phyloP scores from a whole-genome alignment of 2,888 invertebrate genomes.

The Drosophila recens region DNA sequence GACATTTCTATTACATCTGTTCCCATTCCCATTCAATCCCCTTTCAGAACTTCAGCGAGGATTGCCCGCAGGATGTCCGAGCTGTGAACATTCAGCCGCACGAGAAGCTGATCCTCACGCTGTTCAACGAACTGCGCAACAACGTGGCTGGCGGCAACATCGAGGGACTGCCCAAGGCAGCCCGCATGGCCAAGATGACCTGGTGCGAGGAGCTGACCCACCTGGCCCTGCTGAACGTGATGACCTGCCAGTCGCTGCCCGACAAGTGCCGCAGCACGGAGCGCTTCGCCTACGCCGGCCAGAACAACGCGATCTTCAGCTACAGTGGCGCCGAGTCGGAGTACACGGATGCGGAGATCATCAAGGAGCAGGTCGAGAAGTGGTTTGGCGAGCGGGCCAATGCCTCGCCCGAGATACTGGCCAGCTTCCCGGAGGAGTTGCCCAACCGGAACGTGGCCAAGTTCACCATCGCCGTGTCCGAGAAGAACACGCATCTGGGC shows the following conservation, averaged over 20 bases:
- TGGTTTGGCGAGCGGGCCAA: constrained; percentile 59
- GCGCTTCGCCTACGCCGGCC: constrained; percentile 65
- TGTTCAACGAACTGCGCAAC: constrained; percentile 61
- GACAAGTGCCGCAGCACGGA: constrained; percentile 68
- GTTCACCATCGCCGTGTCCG: constrained; percentile 63
- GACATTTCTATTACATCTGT: not conserved
- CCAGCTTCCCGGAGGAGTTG: constrained; percentile 59
- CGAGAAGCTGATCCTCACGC: constrained; percentile 48
- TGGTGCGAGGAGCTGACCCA: constrained; percentile 64
- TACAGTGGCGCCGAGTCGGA: constrained; percentile 62
- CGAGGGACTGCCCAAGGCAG: constrained; percentile 56
- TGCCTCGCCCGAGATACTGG: constrained; percentile 52
- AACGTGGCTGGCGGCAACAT: constrained; percentile 52
- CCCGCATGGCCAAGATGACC: constrained; percentile 68
- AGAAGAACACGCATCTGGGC: constrained; percentile 63
- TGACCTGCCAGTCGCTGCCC: constrained; percentile 59
- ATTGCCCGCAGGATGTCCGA: constrained; percentile 54
- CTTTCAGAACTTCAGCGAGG: constrained; percentile 48
- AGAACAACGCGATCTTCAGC: constrained; percentile 66
- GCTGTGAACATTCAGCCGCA: constrained; percentile 42
- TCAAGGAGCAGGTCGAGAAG: constrained; percentile 66
- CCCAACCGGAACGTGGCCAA: constrained; percentile 57
- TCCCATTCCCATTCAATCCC: no score
- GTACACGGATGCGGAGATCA: constrained; percentile 63
- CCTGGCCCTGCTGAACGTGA: constrained; percentile 61